Base-by-base conservation (phyloP, 1,140 invertebrate genomes). In the Calliphora vicina region DNA sequence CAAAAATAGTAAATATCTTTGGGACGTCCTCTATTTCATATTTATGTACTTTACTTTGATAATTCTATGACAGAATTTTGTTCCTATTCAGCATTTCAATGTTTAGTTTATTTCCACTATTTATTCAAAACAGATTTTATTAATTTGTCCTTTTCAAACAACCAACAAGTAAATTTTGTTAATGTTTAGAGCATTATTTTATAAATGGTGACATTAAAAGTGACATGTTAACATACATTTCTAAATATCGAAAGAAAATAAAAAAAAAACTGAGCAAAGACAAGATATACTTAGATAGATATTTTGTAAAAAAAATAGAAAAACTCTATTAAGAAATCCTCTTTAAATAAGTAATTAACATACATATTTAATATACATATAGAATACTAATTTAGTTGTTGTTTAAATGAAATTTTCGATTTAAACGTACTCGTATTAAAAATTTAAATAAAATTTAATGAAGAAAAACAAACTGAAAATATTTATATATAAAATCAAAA, bases 351-450 rank as follows among this genome's bases (percentile, higher is more conserved):
- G 9, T 2, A 57, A 57, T 5, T 67, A 25, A 23, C 10, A 8
- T 10, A 67, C 61, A 67, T 20, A 67, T 67, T 67, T 25, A 23
- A 67, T 67, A 23, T 23, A 67, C 61, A 23, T 67, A 67, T 67
- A 67, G 61, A 67, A 23, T 67, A 67, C n/a, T 67, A 67, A 67
- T 67, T 67, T 67, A 67, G 61, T 67, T 67, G 61, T 67, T 67
- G 61, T 67, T 67, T 67, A 67, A 23, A 67, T 67, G 61, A 67
- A 67, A n/a, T 67, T 67, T 67, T 67, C 61, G 61, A 67, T 67
- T 67, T 67, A 67, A 10, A 20, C 61, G 61, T 67, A 67, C 61
- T 67, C 61, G 61, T 67, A 23, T 23, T 57, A 57, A 57, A 23
- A 67, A 20, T 67, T 50, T 50, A 50, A 50, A 23, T 20, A 23